phyloP scores from a whole-genome alignment of 2,113 vertebrate genomes.

The Perccottus glenii region DNA sequence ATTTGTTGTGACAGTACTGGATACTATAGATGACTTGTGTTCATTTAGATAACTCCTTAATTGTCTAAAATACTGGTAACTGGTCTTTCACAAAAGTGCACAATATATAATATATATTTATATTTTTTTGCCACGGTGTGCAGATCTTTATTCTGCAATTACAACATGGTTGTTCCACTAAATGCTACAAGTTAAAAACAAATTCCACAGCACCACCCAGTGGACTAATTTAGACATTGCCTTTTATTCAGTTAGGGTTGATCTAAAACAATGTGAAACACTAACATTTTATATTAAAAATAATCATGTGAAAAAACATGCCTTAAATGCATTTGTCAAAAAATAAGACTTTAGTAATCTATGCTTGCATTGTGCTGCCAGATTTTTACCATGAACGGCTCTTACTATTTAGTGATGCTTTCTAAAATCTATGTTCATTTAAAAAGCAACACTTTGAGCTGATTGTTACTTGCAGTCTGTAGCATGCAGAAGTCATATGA shows the following conservation, averaged over 20 bases:
- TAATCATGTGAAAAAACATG: constrained; percentile 29
- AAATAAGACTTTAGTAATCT: background rate
- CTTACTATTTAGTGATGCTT: background rate
- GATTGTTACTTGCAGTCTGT: constrained; percentile 12
- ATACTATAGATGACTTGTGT: too few species aligned
- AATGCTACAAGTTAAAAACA: constrained; percentile 3
- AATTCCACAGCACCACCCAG: constrained; percentile 21
- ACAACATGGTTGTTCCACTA: too few species aligned
- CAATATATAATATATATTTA: too few species aligned
- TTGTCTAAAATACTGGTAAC: too few species aligned
- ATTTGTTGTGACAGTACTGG: too few species aligned
- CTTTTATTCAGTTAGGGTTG: constrained; percentile 56
- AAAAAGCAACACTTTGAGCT: background rate
- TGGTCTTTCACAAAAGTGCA: too few species aligned
- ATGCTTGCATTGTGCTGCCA: background rate
- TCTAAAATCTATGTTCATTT: background rate
- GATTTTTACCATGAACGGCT: background rate
- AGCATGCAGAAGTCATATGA: constrained; percentile 14
- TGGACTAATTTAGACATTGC: constrained; percentile 44
- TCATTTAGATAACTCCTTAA: too few species aligned
- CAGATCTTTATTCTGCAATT: too few species aligned
- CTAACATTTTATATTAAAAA: constrained; percentile 21
- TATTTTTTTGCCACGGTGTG: too few species aligned
- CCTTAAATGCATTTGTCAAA: background rate
- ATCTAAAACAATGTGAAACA: constrained; percentile 50